Conservation (phyloP, 2,888 invertebrate genomes). For the Latrodectus hesperus region DNA sequence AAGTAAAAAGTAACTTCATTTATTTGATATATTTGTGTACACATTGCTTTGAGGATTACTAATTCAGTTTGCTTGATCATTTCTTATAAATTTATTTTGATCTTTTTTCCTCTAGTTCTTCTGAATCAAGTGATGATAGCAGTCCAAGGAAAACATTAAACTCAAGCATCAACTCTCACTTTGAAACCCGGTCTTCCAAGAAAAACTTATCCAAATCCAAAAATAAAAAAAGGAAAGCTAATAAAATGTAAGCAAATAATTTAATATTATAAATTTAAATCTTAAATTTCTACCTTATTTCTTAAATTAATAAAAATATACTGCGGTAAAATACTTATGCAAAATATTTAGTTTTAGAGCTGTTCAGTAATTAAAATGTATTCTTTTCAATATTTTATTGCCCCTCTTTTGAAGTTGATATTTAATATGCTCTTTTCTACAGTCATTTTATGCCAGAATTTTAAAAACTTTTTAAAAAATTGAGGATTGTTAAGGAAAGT, state of each 20-base stretch:
- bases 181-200: conserved; percentile 26
- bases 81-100: not conserved
- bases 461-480: too few relatives aligned
- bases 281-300: not conserved
- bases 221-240: conserved; percentile 73
- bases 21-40: too few relatives aligned
- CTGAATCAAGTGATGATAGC: conserved; percentile 50
- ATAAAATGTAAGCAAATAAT: conserved; percentile 55
- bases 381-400: not conserved
- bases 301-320: not conserved
- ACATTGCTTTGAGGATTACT: not conserved
- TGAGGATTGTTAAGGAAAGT: too few relatives aligned
- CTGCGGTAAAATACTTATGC: not conserved
- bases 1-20: too few relatives aligned
- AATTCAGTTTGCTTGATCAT: not conserved
- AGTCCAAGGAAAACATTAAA: conserved; percentile 59
- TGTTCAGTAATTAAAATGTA: not conserved
- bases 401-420: not conserved
- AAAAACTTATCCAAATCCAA: conserved; percentile 73
- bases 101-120: conserved; percentile 17
- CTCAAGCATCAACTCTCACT: conserved; percentile 69
- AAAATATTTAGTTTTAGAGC: not conserved
- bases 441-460: too few relatives aligned
- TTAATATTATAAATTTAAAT: not conserved
- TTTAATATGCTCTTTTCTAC: too few relatives aligned